Percentiles rank a stretch among this genome's conserved stretches.
phyloP scores from a whole-genome alignment of 2,888 invertebrate genomes.

The Vandiemenella viatica region DNA sequence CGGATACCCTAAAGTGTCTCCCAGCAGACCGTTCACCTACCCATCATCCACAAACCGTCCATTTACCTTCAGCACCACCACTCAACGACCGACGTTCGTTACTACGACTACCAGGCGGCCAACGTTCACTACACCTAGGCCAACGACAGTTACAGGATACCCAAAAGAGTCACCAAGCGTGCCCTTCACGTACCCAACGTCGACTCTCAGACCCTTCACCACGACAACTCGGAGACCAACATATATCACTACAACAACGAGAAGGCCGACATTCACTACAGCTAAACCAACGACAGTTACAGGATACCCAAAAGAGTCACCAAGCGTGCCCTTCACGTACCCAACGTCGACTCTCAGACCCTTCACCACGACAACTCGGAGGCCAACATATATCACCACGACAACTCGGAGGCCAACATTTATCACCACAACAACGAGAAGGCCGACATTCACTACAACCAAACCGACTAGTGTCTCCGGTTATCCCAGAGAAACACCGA shows the following conservation, averaged over 20 bases:
- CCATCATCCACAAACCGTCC: conserved; percentile 8
- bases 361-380: conserved; percentile 1
- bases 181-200: conserved; percentile 2
- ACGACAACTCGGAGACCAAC: too few relatives aligned
- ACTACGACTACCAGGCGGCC: too few relatives aligned
- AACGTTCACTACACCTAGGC: too few relatives aligned
- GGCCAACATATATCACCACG: not conserved
- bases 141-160: too few relatives aligned
- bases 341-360: not conserved
- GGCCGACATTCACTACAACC: not conserved
- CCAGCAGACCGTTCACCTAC: conserved; percentile 1
- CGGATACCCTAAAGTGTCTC: conserved; percentile 3
- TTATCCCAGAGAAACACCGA: not conserved
- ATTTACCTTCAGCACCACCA: too few relatives aligned
- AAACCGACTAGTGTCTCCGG: not conserved
- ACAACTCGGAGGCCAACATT: not conserved
- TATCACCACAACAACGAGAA: not conserved
- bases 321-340: conserved; percentile 1
- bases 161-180: conserved; percentile 3
- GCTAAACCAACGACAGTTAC: too few relatives aligned
- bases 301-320: too few relatives aligned
- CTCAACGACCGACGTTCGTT: too few relatives aligned
- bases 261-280: too few relatives aligned
- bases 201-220: too few relatives aligned
- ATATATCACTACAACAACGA: too few relatives aligned